Percentiles rank a stretch among this genome's conserved stretches.
These are phyloP conservation scores for Macropodus opercularis DNA, from an alignment of 2,797 vertebrate genomes.

Conservation along the genomic window DNA sequence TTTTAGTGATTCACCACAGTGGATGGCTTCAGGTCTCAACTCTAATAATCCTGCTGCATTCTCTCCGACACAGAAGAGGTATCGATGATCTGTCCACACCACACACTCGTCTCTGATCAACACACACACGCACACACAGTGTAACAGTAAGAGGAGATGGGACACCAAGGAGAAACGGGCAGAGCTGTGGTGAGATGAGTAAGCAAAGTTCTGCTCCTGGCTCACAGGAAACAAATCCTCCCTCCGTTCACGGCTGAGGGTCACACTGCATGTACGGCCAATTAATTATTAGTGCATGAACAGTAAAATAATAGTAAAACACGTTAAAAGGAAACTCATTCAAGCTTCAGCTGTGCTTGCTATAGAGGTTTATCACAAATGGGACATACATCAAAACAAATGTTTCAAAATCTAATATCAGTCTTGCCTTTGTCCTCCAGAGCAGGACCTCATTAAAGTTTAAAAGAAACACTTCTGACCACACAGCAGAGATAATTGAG, in stretches of 20 bases:
- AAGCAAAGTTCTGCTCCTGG: slow-evolving; percentile 59
- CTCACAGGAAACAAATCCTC: slow-evolving; percentile 39
- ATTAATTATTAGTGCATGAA: no score
- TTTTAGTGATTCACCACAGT: background rate
- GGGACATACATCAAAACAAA: background rate
- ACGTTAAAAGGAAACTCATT: no score
- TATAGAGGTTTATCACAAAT: background rate
- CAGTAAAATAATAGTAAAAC: no score
- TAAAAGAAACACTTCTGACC: slow-evolving; percentile 23
- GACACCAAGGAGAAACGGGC: slow-evolving; percentile 53
- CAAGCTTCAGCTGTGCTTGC: background rate
- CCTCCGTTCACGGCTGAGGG: slow-evolving; percentile 35
- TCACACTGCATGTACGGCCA: slow-evolving; percentile 17
- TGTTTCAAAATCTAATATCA: slow-evolving; percentile 2
- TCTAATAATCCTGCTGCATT: slow-evolving; percentile 54
- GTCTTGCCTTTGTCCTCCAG: slow-evolving; percentile 14
- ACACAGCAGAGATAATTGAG: slow-evolving; percentile 19
- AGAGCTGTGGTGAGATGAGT: slow-evolving; percentile 54
- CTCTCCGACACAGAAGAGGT: slow-evolving; percentile 28
- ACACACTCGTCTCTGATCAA: slow-evolving; percentile 37
- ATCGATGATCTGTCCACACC: slow-evolving; percentile 48
- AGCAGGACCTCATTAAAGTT: slow-evolving; percentile 21
- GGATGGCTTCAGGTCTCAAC: slow-evolving; percentile 3
- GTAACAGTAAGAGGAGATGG: slow-evolving; percentile 52
- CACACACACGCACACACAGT: slow-evolving; percentile 15